A percentile compares a stretch with the other conserved stretches of the same genome.
phyloP scores from a whole-genome alignment of 2,888 invertebrate species.

The Mylabris sibirica region DNA sequence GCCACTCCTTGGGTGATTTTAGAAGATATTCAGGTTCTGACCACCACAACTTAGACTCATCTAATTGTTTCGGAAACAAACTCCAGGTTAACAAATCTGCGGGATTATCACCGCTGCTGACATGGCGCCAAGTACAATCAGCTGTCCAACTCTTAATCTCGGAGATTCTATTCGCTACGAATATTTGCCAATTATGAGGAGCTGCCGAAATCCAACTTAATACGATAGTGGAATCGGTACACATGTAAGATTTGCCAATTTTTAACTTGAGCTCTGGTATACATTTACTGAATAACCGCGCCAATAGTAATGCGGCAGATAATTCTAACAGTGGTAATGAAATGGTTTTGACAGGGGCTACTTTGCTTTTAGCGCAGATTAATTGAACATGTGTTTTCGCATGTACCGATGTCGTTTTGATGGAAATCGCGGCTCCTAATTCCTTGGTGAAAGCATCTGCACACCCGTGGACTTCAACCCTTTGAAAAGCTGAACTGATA shows the following conservation, averaged over 20 bases:
- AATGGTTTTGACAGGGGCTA: constrained; percentile 28
- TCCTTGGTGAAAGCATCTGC: constrained; percentile 22
- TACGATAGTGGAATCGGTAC: constrained; percentile 27
- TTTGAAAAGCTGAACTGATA: not conserved
- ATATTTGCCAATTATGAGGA: constrained; percentile 3
- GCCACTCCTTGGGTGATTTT: not conserved
- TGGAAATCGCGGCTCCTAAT: not conserved
- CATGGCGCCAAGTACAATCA: constrained; percentile 15
- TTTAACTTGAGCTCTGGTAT: constrained; percentile 13
- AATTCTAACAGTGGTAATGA: constrained; percentile 25
- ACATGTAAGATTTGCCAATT: constrained; percentile 16
- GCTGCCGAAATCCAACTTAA: constrained; percentile 14
- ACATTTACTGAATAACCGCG: constrained; percentile 13
- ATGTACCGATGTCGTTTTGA: not conserved
- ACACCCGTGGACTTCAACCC: constrained; percentile 27
- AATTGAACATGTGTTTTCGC: not conserved
- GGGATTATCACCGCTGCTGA: constrained; percentile 10
- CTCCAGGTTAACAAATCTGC: constrained; percentile 21
- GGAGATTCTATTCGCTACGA: constrained; percentile 10
- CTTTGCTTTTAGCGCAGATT: constrained; percentile 28
- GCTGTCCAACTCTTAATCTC: constrained; percentile 14
- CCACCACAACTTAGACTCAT: constrained; percentile 13
- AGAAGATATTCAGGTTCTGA: too few relatives aligned
- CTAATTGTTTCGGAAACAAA: constrained; percentile 7
- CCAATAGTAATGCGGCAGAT: constrained; percentile 20